These are phyloP conservation scores for Lophochroa leadbeateri DNA, from an alignment of 2,113 vertebrate species.

Conservation along the genomic window DNA sequence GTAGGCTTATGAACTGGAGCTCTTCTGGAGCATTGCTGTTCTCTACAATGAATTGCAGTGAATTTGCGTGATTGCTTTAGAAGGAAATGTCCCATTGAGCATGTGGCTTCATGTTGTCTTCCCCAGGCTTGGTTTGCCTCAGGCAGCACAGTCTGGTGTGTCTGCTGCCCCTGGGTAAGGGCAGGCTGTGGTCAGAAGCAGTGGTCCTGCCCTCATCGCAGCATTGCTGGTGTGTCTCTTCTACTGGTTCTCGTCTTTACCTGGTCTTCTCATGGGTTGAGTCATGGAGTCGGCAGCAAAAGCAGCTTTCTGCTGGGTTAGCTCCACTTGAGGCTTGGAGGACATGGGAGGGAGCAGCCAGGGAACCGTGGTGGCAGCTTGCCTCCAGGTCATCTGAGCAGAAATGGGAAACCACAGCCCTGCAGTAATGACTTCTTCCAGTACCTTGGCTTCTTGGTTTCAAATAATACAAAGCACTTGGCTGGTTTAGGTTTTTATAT, in stretches of 20 bases:
- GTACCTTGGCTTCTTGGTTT: background rate
- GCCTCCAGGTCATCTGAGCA: accelerated
- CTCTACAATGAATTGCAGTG: background rate
- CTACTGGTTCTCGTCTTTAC: background rate
- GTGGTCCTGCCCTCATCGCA: background rate
- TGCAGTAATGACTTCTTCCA: background rate
- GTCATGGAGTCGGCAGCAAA: background rate
- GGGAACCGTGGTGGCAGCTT: background rate
- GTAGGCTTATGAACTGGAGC: background rate
- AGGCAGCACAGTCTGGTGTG: background rate
- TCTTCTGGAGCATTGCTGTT: background rate
- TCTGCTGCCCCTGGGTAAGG: accelerated
- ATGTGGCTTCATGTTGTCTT: accelerated
- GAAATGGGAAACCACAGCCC: background rate
- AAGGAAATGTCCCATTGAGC: background rate
- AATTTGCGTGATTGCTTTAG: background rate
- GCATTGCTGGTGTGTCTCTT: background rate
- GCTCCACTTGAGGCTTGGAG: accelerated
- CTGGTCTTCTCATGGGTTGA: background rate
- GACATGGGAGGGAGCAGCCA: accelerated
- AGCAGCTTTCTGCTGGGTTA: background rate
- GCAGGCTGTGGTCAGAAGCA: background rate
- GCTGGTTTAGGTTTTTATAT: too few species aligned
- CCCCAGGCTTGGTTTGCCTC: background rate
- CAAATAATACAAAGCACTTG: background rate